phyloP scores from a whole-genome alignment of 2,888 invertebrate genomes.

The Dasypogon diadema region DNA sequence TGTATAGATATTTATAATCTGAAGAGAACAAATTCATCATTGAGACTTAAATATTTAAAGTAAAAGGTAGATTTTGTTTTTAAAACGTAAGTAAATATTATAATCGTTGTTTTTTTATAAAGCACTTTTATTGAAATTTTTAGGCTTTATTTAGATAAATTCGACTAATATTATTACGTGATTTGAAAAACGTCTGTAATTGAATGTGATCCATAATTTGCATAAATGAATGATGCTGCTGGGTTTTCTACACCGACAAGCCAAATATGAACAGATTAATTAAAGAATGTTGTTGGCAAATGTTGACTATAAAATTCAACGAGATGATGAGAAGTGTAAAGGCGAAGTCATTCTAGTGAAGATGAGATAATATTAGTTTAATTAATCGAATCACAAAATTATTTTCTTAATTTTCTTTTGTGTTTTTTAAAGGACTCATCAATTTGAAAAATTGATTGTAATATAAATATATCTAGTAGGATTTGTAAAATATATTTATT shows the following conservation, averaged over 20 bases:
- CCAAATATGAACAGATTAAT: not conserved
- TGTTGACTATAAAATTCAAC: not conserved
- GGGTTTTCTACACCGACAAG: not conserved
- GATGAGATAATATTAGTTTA: not conserved
- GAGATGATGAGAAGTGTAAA: not conserved
- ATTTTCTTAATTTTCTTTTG: no score
- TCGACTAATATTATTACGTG: slow-evolving; percentile 24
- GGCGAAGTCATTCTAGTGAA: not conserved
- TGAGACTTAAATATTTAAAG: slow-evolving; percentile 29
- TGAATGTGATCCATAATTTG: slow-evolving; percentile 30
- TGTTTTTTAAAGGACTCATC: no score
- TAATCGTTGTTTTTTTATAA: slow-evolving; percentile 46
- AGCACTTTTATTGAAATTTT: slow-evolving; percentile 43
- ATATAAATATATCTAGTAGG: no score
- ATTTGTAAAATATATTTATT: no score
- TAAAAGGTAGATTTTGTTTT: slow-evolving; percentile 31
- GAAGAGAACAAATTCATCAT: slow-evolving; percentile 46
- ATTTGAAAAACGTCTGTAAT: slow-evolving; percentile 27
- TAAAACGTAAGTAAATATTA: slow-evolving; percentile 13
- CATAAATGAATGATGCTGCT: not conserved
- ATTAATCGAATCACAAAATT: not conserved
- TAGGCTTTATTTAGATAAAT: slow-evolving; percentile 46
- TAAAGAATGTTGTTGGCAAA: slow-evolving; percentile 9
- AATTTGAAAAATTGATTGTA: no score
- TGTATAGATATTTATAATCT: slow-evolving; percentile 23